Conservation (phyloP, 1,140 invertebrate genomes). For the Spodoptera frugiperda region DNA sequence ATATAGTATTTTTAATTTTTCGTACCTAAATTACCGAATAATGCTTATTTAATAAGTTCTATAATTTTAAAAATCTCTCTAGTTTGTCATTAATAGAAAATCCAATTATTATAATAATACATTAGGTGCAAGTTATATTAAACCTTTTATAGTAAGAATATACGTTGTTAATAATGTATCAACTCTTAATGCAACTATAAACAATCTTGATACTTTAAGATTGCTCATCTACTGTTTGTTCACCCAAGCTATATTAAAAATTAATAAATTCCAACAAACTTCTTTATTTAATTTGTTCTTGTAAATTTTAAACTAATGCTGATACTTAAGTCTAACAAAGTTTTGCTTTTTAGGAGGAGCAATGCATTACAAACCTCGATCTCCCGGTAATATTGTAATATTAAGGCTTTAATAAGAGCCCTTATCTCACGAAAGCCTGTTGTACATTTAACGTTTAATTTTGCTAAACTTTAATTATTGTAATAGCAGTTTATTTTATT, state of each 20-base stretch:
- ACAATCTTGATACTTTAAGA: too few relatives aligned
- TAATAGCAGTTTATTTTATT: too few relatives aligned
- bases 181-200: not conserved
- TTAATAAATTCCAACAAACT: not conserved
- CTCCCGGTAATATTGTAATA: constrained; percentile 66
- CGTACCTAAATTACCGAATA: too few relatives aligned
- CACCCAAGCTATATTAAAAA: constrained; percentile 18
- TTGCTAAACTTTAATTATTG: not conserved
- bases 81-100: too few relatives aligned
- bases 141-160: too few relatives aligned
- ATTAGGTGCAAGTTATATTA: too few relatives aligned
- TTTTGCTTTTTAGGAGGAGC: constrained; percentile 79
- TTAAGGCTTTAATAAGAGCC: constrained; percentile 43
- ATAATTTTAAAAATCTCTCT: too few relatives aligned
- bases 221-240: not conserved
- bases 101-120: too few relatives aligned
- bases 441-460: constrained; percentile 11
- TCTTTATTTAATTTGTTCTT: not conserved
- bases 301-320: not conserved
- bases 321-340: constrained; percentile 33
- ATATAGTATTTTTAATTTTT: too few relatives aligned
- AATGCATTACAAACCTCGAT: constrained; percentile 78
- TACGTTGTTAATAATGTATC: not conserved
- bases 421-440: constrained; percentile 39
- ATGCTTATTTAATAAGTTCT: too few relatives aligned